Conservation (phyloP, 2,113 vertebrate species). For the Sus scrofa region DNA sequence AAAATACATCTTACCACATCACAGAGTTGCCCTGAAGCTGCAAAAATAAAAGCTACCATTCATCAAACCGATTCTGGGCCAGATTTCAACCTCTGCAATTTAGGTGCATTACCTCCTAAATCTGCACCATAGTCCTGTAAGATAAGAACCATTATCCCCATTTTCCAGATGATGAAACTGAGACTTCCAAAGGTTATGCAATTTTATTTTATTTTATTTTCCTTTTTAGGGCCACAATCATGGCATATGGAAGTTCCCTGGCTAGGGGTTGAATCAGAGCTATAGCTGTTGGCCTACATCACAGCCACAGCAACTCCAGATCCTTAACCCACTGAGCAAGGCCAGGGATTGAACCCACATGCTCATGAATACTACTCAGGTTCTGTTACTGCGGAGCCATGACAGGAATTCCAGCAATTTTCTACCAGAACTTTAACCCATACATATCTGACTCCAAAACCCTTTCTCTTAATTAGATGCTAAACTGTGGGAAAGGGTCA, state of each 20-base stretch:
- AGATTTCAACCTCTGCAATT: neutral
- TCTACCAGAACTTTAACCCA: neutral
- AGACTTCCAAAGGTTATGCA: neutral
- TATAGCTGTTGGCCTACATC: too few species aligned
- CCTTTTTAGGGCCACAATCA: too few species aligned
- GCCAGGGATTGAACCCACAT: too few species aligned
- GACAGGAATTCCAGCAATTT: neutral
- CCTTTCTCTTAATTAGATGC: neutral
- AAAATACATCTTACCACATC: slow-evolving; percentile 4
- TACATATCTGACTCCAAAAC: neutral
- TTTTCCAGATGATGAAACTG: neutral
- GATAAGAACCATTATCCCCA: neutral
- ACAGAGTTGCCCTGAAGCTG: neutral
- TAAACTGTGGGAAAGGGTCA: neutral
- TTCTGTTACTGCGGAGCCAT: too few species aligned
- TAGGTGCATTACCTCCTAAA: neutral
- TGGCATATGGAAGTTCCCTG: too few species aligned
- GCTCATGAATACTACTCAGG: too few species aligned
- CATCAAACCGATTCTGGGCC: neutral
- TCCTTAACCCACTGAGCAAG: too few species aligned
- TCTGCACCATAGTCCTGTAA: neutral
- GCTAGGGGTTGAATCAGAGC: too few species aligned
- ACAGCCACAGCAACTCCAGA: too few species aligned
- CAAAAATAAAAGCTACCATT: neutral
- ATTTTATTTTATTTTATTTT: too few species aligned